Evolutionary conservation across 1,140 invertebrate species (phyloP), one percentile per base, ranked within the genome.

Genomic region (Drosophila arawakana): DNA sequence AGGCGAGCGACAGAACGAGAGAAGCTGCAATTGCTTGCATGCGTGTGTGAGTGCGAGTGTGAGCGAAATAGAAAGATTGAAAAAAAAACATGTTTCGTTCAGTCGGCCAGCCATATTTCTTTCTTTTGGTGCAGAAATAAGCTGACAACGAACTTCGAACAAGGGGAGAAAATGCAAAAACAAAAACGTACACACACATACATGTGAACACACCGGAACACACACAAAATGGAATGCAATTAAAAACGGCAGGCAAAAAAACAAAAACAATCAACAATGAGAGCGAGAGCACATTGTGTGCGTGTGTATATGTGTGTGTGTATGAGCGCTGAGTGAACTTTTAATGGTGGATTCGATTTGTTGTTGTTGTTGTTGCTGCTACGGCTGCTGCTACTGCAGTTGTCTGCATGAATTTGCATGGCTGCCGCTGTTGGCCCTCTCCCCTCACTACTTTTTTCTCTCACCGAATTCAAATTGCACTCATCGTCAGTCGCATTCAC

Each of bases 211-310:
- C 61, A 68, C 39, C 21, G 39, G 41, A 7, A 59, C 49, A 41
- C 37, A 66, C 11, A 81, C 73, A 86, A 86, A 88, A 88, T 88
- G 83, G 80, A 88, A 88, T 88, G 83, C 83, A 88, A 88, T 88
- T 88, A 88, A 88, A 86, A 88, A 66, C 83, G 83, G 77, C 84
- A 83, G 84, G 84, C 84, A 86, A 86, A 86, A 81, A 86, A 81
- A 67, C 76, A 78, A 71, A 60, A 74, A 78, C 65, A 75, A 75
- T 62, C 55, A 55, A 46, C 43, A 49, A 46, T 15, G 43, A 76
- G 43, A 76, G 43, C 68, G 70, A 49, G 39, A 44, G 34, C 43
- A 34, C 49, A 58, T 37, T 11, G 39, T 18, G 43, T 59, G 55
- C 1, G 44, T 44, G 37, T 30, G 39, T 39, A 30, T 30, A 2